Percentiles rank a stretch among this genome's conserved stretches.
These are phyloP conservation scores for Hippoglossus hippoglossus DNA, from an alignment of 2,797 vertebrate species.

Conservation along the genomic window DNA sequence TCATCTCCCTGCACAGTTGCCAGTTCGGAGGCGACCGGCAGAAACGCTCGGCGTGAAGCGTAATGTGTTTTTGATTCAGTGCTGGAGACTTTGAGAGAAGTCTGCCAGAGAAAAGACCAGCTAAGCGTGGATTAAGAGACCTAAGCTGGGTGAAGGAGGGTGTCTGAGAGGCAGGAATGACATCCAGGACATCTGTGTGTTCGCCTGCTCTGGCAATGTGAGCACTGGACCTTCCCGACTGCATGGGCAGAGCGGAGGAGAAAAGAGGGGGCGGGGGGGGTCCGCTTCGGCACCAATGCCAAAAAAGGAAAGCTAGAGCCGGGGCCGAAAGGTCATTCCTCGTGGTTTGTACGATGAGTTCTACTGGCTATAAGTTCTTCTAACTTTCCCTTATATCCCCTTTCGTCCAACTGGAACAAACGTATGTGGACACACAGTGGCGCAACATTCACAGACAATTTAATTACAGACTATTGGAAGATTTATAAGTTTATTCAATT, in stretches of 20 bases:
- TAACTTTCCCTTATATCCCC: background rate
- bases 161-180: conserved; percentile 59
- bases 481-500: background rate
- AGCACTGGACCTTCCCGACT: conserved; percentile 47
- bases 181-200: conserved; percentile 68
- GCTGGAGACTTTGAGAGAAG: conserved; percentile 43
- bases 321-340: conserved; percentile 51
- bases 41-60: conserved; percentile 27
- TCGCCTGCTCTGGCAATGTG: conserved; percentile 72
- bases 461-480: conserved; percentile 3
- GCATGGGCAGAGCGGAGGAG: background rate
- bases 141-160: conserved; percentile 75
- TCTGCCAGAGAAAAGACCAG: conserved; percentile 74
- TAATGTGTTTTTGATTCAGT: conserved; percentile 48
- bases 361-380: background rate
- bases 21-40: background rate
- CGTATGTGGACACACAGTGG: background rate
- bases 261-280: background rate
- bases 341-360: conserved; percentile 36
- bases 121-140: conserved; percentile 77
- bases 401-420: background rate
- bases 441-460: background rate
- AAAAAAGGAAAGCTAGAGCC: conserved; percentile 66
- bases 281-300: conserved; percentile 38
- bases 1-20: conserved; percentile 1